A percentile compares a stretch with the other conserved stretches of the same genome.
phyloP scores from a whole-genome alignment of 1,140 invertebrate genomes.

The Ditylenchus dipsaci region DNA sequence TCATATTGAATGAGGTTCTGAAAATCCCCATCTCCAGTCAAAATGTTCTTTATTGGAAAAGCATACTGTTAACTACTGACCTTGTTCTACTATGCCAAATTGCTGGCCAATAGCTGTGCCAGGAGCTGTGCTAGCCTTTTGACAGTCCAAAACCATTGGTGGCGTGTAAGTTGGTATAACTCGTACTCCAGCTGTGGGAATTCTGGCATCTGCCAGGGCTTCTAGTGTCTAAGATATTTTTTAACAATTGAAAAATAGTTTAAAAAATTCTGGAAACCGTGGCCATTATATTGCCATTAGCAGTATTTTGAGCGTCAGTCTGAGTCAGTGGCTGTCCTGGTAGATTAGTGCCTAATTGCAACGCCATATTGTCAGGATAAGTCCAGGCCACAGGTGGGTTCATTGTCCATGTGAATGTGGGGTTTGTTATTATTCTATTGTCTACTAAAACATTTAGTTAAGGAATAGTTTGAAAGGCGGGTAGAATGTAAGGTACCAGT shows the following conservation, averaged over 20 bases:
- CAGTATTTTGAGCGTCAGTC: slow-evolving; percentile 6
- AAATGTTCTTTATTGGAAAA: no score
- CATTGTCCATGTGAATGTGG: slow-evolving; percentile 9
- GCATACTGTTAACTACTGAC: neutral
- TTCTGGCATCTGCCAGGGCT: neutral
- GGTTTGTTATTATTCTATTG: slow-evolving; percentile 3
- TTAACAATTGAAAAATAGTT: neutral
- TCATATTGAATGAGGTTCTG: no score
- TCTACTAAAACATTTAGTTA: neutral
- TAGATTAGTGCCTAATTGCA: neutral
- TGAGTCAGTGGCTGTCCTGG: slow-evolving; percentile 5
- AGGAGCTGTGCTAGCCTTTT: neutral
- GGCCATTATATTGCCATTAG: slow-evolving; percentile 2
- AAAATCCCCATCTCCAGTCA: no score
- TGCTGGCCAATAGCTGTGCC: neutral
- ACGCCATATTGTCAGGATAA: neutral
- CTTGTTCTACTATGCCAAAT: slow-evolving; percentile 8
- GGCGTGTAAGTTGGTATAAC: neutral
- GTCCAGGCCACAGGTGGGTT: slow-evolving; percentile 9
- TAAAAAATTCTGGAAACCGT: neutral
- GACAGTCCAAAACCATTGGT: neutral
- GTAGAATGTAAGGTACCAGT: no score
- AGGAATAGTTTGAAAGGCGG: no score
- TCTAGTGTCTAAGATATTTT: slow-evolving; percentile 1
- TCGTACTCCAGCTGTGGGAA: slow-evolving; percentile 1